phyloP scores from a whole-genome alignment of 1,140 invertebrate species.

The Neodiprion pinetum region DNA sequence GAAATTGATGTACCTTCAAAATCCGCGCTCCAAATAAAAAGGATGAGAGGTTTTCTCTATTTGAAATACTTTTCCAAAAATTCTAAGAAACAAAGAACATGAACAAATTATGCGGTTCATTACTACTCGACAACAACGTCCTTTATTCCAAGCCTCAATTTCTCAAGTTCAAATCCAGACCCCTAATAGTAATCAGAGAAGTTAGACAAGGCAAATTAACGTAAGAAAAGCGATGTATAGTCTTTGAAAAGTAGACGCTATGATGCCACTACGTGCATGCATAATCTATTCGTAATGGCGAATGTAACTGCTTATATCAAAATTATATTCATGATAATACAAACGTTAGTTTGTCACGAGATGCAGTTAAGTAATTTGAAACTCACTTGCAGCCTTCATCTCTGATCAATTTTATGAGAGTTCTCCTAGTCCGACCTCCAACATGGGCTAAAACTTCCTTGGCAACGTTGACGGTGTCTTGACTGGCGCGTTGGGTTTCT shows the following conservation, averaged over 20 bases:
- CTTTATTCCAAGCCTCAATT: too few relatives aligned
- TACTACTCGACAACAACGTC: too few relatives aligned
- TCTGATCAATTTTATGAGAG: constrained; percentile 48
- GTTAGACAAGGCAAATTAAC: too few relatives aligned
- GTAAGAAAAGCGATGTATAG: too few relatives aligned
- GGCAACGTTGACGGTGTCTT: constrained; percentile 44
- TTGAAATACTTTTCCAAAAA: too few relatives aligned
- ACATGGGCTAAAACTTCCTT: constrained; percentile 45
- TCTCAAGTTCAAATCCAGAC: too few relatives aligned
- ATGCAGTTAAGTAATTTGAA: not conserved
- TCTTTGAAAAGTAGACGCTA: not conserved
- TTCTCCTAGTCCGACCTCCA: constrained; percentile 43
- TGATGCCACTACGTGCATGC: not conserved
- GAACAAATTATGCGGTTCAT: too few relatives aligned
- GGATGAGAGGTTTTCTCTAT: too few relatives aligned
- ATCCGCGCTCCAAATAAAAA: too few relatives aligned
- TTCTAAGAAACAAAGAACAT: too few relatives aligned
- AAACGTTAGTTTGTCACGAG: not conserved
- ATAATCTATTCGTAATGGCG: not conserved
- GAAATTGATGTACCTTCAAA: too few relatives aligned
- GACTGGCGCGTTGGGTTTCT: constrained; percentile 35
- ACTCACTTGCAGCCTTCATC: constrained; percentile 47
- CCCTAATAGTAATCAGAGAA: too few relatives aligned
- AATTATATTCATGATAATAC: constrained; percentile 10
- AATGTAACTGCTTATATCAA: not conserved